These are phyloP conservation scores for Petrolisthes cinctipes DNA, from an alignment of 2,888 invertebrate species.

Conservation along the genomic window DNA sequence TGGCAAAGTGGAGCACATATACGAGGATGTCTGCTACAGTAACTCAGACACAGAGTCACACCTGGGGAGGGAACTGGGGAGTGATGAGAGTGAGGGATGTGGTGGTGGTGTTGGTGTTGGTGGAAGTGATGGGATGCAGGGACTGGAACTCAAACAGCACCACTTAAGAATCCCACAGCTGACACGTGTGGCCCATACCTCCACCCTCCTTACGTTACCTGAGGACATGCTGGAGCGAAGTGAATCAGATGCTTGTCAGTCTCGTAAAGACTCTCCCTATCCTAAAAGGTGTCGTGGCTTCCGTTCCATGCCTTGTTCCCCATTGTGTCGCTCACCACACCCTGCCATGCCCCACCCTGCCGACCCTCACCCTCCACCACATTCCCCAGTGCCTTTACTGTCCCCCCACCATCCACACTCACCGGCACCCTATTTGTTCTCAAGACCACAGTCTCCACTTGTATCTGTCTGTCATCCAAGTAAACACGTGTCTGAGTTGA, in stretches of 20 bases:
- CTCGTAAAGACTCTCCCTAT: conserved; percentile 46
- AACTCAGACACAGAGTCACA: neutral
- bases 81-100: neutral
- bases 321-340: neutral
- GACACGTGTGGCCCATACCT: neutral
- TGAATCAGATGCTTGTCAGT: neutral
- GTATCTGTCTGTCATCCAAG: too few relatives aligned
- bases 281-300: conserved; percentile 46
- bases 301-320: conserved; percentile 40
- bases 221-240: conserved; percentile 23
- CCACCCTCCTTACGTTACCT: conserved; percentile 39
- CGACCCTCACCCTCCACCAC: neutral
- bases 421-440: neutral
- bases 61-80: neutral
- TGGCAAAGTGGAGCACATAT: conserved; percentile 29
- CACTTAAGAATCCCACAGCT: conserved; percentile 17
- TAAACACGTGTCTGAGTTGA: too few relatives aligned
- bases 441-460: neutral
- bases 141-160: neutral
- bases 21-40: conserved; percentile 23
- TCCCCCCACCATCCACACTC: neutral
- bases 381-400: neutral
- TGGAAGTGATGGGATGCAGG: neutral
- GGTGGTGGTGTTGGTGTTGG: neutral
- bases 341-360: neutral